Evolutionary conservation across 2,888 invertebrate genomes (phyloP), one percentile per base, ranked within the genome.

Genomic region (Drosophila emarginata): DNA sequence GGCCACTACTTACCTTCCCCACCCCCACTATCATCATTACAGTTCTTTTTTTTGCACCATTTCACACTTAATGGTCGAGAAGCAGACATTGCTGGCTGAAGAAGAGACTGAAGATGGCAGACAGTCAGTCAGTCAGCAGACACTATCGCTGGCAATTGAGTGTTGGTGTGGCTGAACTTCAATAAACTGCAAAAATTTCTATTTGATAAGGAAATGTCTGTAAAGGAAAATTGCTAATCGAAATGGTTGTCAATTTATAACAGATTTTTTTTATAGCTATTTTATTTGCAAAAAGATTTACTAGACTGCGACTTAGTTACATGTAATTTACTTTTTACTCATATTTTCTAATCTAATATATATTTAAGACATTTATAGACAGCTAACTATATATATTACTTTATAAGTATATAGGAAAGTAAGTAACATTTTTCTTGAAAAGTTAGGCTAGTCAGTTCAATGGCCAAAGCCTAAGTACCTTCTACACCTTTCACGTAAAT

Each of bases 21-120:
- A 72, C 1, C 3, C 53, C 14, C 58, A 58, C 21, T 4, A 0
- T 11, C 21, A 61, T 53, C 54, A 66, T 65, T 75, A 70, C 73
- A 62, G 73, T 87, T 83, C 78, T 64, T 32, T 32, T 80, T 81
- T 65, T 67, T 80, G 76, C 87, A 67, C 74, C 89, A 89, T 84
- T 74, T 85, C 77, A 77, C 74, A 76, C 64, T 78, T 73, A 74
- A 81, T 79, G 86, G 69, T 74, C 68, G 32, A 32, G 32, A 32
- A 32, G 32, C 54, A 39, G 58, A 53, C 67, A 6, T 28, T 28
- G 45, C 63, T 59, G n/a, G n/a, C n/a, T n/a, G 62, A 51, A 32
- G 58, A 6, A 63, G 37, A 28, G 39, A 21, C 40, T 36, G 58
- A 26, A 26, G 26, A 26, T 26, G 26, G 5, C 26, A 26, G 26